Evolutionary conservation across 2,888 invertebrate species (phyloP).

Genomic region (Leuctra nigra): DNA sequence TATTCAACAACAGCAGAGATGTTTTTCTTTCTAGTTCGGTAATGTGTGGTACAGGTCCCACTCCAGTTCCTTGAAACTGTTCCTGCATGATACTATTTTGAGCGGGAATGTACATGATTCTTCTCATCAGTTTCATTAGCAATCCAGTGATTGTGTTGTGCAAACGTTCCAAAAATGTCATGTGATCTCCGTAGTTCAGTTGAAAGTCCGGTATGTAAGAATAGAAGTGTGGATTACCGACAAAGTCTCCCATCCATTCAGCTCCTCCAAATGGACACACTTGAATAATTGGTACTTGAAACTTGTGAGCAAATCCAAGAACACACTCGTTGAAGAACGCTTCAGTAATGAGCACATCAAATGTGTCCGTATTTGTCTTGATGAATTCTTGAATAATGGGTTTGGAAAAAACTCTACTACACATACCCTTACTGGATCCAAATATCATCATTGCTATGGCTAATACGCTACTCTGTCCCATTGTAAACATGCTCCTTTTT

Average conservation of each 20-base stretch:
- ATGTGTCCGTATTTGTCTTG: constrained; percentile 18
- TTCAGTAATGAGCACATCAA: constrained; percentile 24
- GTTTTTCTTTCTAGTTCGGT: constrained; percentile 26
- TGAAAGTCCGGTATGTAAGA: constrained; percentile 47
- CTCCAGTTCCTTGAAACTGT: not conserved
- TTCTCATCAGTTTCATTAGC: not conserved
- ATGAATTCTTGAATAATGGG: constrained; percentile 9
- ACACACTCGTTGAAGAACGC: constrained; percentile 23
- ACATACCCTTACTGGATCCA: too few relatives aligned
- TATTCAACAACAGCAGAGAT: constrained; percentile 32
- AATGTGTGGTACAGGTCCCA: constrained; percentile 20
- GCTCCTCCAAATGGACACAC: constrained; percentile 43
- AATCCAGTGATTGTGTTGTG: constrained; percentile 41
- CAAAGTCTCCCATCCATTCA: constrained; percentile 42
- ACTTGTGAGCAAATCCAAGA: constrained; percentile 24
- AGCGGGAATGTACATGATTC: not conserved
- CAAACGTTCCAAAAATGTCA: constrained; percentile 42
- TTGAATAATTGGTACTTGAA: constrained; percentile 33
- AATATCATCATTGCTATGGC: too few relatives aligned
- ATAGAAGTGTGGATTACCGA: constrained; percentile 44
- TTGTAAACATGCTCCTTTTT: too few relatives aligned
- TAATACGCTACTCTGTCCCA: too few relatives aligned
- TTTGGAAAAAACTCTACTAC: too few relatives aligned
- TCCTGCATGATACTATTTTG: constrained; percentile 14
- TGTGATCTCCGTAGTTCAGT: constrained; percentile 42